Conservation (phyloP, 37 sponge, comb jelly and placozoan genomes). For the Geodia barretti region DNA sequence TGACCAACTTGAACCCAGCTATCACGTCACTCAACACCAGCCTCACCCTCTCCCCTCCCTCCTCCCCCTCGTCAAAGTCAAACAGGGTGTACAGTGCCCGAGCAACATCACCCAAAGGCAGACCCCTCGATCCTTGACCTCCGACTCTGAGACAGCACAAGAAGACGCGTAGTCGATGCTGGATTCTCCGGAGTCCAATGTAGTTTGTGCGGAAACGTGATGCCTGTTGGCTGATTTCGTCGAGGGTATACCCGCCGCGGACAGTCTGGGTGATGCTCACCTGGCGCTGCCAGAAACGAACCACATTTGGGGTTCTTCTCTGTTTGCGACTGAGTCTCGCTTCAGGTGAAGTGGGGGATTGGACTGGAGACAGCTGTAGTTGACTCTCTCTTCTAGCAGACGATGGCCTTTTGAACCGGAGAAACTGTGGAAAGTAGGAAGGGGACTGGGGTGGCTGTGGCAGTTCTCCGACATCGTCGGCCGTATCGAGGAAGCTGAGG, state of each 20-base stretch:
- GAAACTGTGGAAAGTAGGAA: not conserved
- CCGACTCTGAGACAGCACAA: conserved; percentile 10
- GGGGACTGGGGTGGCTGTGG: not conserved
- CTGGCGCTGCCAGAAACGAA: not conserved
- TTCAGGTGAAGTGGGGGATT: not conserved
- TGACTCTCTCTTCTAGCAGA: not conserved
- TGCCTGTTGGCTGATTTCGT: not conserved
- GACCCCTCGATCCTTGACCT: not conserved
- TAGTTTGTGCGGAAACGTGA: not conserved
- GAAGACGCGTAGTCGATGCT: not conserved
- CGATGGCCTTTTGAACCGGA: not conserved
- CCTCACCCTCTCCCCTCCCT: not conserved
- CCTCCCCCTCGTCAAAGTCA: conserved; percentile 12
- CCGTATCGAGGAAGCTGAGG: not conserved
- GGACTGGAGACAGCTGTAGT: not conserved
- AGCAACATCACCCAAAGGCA: not conserved
- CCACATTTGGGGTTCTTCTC: not conserved
- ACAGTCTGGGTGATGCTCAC: not conserved
- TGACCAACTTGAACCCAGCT: conserved; percentile 1
- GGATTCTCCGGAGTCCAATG: not conserved
- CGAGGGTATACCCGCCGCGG: not conserved
- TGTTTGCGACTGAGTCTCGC: no score
- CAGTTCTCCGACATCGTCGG: not conserved
- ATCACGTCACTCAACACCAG: conserved; percentile 7
- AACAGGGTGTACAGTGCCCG: conserved; percentile 6